Conservation (phyloP, 2,888 invertebrate species). For the Andrena bicolor region DNA sequence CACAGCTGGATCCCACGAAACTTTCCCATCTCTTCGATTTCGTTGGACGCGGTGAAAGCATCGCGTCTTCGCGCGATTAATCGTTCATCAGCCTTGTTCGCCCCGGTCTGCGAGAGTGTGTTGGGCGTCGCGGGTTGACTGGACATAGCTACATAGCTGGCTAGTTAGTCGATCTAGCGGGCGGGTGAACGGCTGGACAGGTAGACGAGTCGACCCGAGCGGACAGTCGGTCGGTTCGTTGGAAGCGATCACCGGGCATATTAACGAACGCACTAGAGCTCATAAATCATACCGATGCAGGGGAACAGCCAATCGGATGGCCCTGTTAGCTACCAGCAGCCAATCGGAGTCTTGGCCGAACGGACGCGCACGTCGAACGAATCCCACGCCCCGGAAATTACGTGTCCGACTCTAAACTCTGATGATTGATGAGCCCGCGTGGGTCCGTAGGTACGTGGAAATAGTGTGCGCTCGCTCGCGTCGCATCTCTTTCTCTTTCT, state of each 20-base stretch:
- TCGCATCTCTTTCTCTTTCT: slow-evolving; percentile 38
- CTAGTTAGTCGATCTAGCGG: slow-evolving; percentile 1
- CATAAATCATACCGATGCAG: slow-evolving; percentile 78
- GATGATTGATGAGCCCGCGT: slow-evolving; percentile 83
- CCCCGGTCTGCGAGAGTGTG: slow-evolving; percentile 41
- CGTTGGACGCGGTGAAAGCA: neutral
- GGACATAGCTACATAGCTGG: neutral
- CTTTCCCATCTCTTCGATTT: neutral
- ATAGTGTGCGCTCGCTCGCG: slow-evolving; percentile 57
- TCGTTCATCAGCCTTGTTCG: too few species aligned
- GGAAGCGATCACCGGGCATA: slow-evolving; percentile 74
- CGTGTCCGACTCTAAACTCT: slow-evolving; percentile 84
- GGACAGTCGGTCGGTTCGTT: slow-evolving; percentile 50
- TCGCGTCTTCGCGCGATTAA: neutral
- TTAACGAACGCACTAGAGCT: slow-evolving; percentile 78
- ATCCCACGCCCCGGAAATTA: slow-evolving; percentile 85
- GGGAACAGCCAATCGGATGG: slow-evolving; percentile 74
- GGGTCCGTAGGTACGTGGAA: slow-evolving; percentile 66
- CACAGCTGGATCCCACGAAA: neutral
- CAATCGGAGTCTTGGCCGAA: slow-evolving; percentile 74
- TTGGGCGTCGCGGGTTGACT: slow-evolving; percentile 42
- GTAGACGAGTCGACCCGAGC: neutral
- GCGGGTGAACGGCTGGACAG: slow-evolving; percentile 12
- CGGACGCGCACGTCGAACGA: slow-evolving; percentile 80
- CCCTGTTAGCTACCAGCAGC: slow-evolving; percentile 70